These are phyloP conservation scores for Propithecus deckenii DNA, from an alignment of 2,797 vertebrate species.

Conservation along the genomic window DNA sequence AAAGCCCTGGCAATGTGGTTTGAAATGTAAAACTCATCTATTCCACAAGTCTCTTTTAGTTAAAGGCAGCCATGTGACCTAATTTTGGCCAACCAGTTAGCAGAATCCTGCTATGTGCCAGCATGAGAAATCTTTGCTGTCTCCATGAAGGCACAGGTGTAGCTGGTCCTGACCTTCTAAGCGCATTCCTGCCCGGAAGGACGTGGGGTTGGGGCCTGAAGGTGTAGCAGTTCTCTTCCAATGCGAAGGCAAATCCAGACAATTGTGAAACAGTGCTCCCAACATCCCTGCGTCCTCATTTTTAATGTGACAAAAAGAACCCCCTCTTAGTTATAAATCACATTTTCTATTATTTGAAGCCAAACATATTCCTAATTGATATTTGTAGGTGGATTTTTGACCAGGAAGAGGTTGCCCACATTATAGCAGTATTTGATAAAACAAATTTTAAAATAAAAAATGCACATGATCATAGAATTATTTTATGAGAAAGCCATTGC, in stretches of 20 bases:
- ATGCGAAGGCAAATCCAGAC: background rate
- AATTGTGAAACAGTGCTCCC: fast-evolving
- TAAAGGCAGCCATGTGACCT: background rate
- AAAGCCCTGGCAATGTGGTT: background rate
- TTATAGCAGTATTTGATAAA: background rate
- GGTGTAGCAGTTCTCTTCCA: background rate
- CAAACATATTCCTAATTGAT: background rate
- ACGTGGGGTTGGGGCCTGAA: too few relatives aligned
- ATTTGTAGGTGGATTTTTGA: background rate
- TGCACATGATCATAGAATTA: background rate
- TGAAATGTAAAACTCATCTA: background rate
- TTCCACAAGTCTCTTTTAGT: background rate
- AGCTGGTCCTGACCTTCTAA: background rate
- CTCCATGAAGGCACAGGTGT: fast-evolving
- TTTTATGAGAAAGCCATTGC: background rate
- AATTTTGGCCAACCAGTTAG: background rate
- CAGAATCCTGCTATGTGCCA: background rate
- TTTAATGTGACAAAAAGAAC: background rate
- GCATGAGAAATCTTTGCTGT: background rate
- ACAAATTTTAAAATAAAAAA: constrained; percentile 46
- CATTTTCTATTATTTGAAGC: background rate
- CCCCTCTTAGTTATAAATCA: background rate
- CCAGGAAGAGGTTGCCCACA: background rate
- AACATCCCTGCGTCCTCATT: background rate
- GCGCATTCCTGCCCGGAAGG: background rate